Evolutionary conservation across 2,888 invertebrate species (phyloP).

Genomic region (Pantelozetes paolii): DNA sequence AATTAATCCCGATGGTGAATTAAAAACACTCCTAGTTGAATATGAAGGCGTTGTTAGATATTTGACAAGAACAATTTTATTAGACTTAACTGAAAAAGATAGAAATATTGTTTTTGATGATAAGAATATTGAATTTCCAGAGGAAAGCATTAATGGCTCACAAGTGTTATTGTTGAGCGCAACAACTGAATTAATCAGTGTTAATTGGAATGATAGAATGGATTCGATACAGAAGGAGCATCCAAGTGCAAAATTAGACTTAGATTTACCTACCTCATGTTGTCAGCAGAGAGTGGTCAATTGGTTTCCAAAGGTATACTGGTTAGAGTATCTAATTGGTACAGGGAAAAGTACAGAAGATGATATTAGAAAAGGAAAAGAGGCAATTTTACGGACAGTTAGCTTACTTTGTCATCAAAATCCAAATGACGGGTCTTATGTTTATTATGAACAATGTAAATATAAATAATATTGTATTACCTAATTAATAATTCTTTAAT

Average conservation of each 20-base stretch:
- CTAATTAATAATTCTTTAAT: no score
- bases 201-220: neutral
- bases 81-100: neutral
- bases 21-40: neutral
- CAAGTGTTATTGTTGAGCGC: no score
- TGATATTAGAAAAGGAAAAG: neutral
- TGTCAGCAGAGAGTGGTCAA: neutral
- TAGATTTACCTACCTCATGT: neutral
- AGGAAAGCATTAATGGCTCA: no score
- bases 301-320: conserved; percentile 13
- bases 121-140: no score
- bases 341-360: neutral
- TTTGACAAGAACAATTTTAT: neutral
- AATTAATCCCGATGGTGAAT: neutral
- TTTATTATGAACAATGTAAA: neutral
- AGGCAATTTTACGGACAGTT: neutral
- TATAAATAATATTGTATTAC: neutral
- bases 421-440: neutral
- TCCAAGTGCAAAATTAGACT: neutral
- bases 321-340: neutral
- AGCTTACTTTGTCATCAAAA: neutral
- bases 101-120: neutral
- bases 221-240: neutral
- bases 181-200: neutral
- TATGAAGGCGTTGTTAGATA: neutral